A percentile compares a stretch with the other conserved stretches of the same genome.
Conservation (phyloP, 2,888 invertebrate species). For the Phortica okadai region DNA sequence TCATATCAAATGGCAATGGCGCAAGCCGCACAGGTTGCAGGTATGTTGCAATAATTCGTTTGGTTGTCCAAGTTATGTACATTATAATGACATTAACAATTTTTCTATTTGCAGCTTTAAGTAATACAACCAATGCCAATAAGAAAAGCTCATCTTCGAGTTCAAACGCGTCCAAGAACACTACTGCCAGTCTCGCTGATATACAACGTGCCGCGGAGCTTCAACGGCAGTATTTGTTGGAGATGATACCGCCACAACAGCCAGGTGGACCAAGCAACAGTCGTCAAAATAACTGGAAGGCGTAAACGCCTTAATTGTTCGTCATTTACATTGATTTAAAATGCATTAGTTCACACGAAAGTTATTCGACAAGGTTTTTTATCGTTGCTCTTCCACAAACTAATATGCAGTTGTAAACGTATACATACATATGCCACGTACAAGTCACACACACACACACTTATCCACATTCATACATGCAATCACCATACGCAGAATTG, state of each 20-base stretch:
- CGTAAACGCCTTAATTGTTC: slow-evolving; percentile 60
- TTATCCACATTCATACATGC: too few species aligned
- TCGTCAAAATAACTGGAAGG: slow-evolving; percentile 77
- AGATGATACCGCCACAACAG: slow-evolving; percentile 89
- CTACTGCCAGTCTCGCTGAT: slow-evolving; percentile 80
- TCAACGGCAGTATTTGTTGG: slow-evolving; percentile 96
- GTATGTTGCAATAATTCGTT: slow-evolving; percentile 53
- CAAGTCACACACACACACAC: too few species aligned
- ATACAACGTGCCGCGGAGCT: slow-evolving; percentile 91
- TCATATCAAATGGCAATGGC: slow-evolving; percentile 93
- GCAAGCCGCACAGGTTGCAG: slow-evolving; percentile 80
- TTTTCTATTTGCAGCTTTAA: slow-evolving; percentile 56
- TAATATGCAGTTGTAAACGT: too few species aligned
- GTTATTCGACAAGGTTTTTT: too few species aligned
- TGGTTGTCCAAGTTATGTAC: too few species aligned
- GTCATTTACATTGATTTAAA: neutral
- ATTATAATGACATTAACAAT: too few species aligned
- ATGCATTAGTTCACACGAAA: neutral
- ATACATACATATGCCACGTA: too few species aligned
- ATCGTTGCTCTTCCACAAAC: too few species aligned
- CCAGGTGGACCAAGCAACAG: slow-evolving; percentile 74
- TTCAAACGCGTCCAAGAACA: slow-evolving; percentile 66
- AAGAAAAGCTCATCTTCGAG: slow-evolving; percentile 71
- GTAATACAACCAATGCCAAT: slow-evolving; percentile 62
- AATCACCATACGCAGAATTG: too few species aligned